Percentiles rank a stretch among this genome's conserved stretches.
phyloP scores from a whole-genome alignment of 2,888 invertebrate genomes.

The Boloria euphrosyne region DNA sequence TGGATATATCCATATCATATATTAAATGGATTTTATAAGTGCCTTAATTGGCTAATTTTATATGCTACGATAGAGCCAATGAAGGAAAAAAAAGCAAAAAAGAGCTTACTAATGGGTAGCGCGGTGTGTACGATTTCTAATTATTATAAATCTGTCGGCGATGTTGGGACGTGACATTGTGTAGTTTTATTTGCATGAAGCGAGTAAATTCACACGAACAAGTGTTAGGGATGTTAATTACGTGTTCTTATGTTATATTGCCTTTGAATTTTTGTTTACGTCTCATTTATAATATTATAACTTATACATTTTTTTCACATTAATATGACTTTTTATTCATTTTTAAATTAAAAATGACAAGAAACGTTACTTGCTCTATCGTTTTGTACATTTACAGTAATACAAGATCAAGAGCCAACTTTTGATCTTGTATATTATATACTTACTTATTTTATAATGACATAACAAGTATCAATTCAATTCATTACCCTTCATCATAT shows the following conservation, averaged over 20 bases:
- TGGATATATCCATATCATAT: too few species aligned
- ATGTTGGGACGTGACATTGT: slow-evolving; percentile 57
- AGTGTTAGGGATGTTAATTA: slow-evolving; percentile 64
- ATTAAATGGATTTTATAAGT: too few species aligned
- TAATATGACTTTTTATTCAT: background rate
- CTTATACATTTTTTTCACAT: background rate
- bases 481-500: too few species aligned
- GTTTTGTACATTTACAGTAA: too few species aligned
- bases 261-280: slow-evolving; percentile 27
- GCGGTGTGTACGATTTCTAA: slow-evolving; percentile 64
- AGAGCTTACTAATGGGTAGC: slow-evolving; percentile 14
- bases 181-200: slow-evolving; percentile 65
- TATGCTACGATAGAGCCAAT: too few species aligned
- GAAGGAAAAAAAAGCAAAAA: too few species aligned
- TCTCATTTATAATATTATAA: background rate
- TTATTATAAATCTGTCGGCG: slow-evolving; percentile 79
- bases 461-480: too few species aligned
- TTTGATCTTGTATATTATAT: too few species aligned
- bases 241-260: slow-evolving; percentile 45
- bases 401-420: too few species aligned
- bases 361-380: background rate
- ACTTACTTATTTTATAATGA: too few species aligned
- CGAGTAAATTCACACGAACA: slow-evolving; percentile 67
- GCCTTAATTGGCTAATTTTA: too few species aligned
- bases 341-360: background rate